Evolutionary conservation across 2,113 vertebrate genomes (phyloP).

Genomic region (Bubo bubo): DNA sequence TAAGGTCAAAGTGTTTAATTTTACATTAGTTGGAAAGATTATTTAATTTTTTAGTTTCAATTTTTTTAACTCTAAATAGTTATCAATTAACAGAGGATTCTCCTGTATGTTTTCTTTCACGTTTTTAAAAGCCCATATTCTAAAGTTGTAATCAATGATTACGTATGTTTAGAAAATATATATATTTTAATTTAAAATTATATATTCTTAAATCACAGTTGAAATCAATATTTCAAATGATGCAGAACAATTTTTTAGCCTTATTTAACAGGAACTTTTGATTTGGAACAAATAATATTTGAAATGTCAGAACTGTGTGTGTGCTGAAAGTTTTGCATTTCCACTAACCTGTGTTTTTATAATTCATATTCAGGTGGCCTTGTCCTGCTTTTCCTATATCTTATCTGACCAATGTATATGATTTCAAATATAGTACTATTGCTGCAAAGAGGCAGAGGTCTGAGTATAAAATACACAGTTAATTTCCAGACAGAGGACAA

Average conservation of each 20-base stretch:
- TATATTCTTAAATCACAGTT: background rate
- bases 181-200: background rate
- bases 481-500: background rate
- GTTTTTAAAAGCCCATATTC: background rate
- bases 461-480: background rate
- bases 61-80: background rate
- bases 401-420: background rate
- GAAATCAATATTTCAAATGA: background rate
- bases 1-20: background rate
- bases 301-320: background rate
- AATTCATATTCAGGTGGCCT: background rate
- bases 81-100: background rate
- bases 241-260: background rate
- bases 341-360: background rate
- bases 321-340: background rate
- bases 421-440: background rate
- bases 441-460: background rate
- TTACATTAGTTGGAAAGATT: background rate
- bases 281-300: background rate
- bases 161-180: background rate
- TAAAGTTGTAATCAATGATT: background rate
- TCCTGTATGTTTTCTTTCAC: background rate
- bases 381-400: background rate
- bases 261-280: background rate
- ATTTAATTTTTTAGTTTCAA: background rate